Evolutionary conservation across 2,888 invertebrate species (phyloP), one percentile per base, ranked within the genome.

Genomic region (Actias luna): DNA sequence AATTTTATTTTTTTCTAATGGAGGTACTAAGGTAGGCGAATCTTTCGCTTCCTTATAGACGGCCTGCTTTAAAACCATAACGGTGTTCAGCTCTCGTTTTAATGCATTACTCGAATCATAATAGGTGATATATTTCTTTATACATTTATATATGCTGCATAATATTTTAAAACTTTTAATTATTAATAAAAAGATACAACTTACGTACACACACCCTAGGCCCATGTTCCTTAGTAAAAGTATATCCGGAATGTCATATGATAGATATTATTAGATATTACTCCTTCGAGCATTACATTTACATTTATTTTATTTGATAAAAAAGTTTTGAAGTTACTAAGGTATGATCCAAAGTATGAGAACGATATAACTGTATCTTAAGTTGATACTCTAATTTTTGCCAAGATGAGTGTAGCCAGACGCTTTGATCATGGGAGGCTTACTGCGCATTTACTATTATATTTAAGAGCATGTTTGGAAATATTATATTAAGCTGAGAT

Each of bases 381-480:
- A 39, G 16, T n/a, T n/a, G n/a, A 39, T 46, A 22, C 22, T 18
- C 42, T 18, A 0, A 18, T 42, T 42, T 46, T 46, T 22, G 10
- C 10, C 46, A 10, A 50, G 12, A 50, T 25, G 25, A 50, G 70
- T 71, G 69, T 73, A 74, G 69, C 71, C 67, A 71, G 67, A 79
- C 78, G 85, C 84, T 86, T 85, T 82, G 78, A 79, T 78, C 78
- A 79, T 79, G 79, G 84, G 91, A 90, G 91, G 91, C 91, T 91
- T 88, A 75, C 72, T 78, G 84, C 83, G 90, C 91, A 91, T 91
- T 90, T 90, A 90, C 79, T 87, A 86, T 79, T 83, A 80, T 75
- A 72, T 78, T 72, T 82, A 83, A 77, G 80, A 80, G 74, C 81
- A 82, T 88, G 84, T 83, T 84, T 83, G 73, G 74, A 82, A 81